Evolutionary conservation across 2,113 vertebrate genomes (phyloP).

Genomic region (Lepus americanus): DNA sequence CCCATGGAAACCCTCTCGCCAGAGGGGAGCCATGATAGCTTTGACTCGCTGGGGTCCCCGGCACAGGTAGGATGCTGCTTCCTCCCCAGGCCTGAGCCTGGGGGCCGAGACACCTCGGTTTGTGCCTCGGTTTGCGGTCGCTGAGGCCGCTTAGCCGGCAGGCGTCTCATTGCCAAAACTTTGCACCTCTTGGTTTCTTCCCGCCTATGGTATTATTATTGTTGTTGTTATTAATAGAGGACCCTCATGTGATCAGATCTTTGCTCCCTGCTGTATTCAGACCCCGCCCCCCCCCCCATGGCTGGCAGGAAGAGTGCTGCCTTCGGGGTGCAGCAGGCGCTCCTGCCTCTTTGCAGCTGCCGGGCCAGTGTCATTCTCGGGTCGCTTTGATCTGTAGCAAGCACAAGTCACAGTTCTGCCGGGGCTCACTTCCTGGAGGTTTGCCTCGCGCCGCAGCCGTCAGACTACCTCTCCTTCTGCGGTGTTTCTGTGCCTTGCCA

Average conservation of each 20-base stretch:
- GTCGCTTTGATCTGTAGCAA: slow-evolving; percentile 23
- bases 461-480: background rate
- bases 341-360: background rate
- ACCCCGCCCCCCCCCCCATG: rapidly evolving
- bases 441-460: background rate
- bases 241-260: background rate
- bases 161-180: background rate
- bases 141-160: background rate
- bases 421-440: background rate
- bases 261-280: background rate
- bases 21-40: slow-evolving; percentile 82
- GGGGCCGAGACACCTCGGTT: background rate
- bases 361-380: background rate
- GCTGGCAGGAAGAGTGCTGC: background rate
- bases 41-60: slow-evolving; percentile 76
- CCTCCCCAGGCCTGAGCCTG: rapidly evolving
- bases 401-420: background rate
- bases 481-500: background rate
- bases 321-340: background rate
- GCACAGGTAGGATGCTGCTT: slow-evolving; percentile 82
- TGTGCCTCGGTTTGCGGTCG: rapidly evolving
- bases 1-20: slow-evolving; percentile 84
- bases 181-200: background rate
- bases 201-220: background rate
- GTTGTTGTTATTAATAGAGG: background rate